Evolutionary conservation across 2,888 invertebrate genomes (phyloP).

Genomic region (Podotricha telesiphe): DNA sequence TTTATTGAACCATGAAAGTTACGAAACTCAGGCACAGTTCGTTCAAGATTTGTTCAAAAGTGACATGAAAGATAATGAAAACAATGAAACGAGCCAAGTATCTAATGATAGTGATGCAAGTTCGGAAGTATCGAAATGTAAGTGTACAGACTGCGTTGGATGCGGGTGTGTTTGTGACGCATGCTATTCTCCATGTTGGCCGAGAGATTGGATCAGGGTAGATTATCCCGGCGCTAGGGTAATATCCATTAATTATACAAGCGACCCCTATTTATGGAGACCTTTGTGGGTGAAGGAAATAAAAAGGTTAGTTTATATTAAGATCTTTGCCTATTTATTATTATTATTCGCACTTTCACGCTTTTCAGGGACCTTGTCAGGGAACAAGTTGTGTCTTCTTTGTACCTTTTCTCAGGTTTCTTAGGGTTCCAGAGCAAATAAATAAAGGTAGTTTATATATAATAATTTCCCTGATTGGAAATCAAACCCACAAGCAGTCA

Average conservation of each 20-base stretch:
- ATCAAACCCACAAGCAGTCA: no score
- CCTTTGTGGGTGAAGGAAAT: constrained; percentile 88
- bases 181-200: constrained; percentile 90
- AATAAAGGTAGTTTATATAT: no score
- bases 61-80: constrained; percentile 48
- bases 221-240: constrained; percentile 91
- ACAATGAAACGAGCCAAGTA: constrained; percentile 29
- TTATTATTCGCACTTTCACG: no score
- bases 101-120: constrained; percentile 36
- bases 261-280: constrained; percentile 90
- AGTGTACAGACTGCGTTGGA: constrained; percentile 61
- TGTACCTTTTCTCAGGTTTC: no score
- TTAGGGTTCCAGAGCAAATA: no score
- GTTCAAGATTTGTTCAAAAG: constrained; percentile 68
- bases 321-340: no score
- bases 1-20: constrained; percentile 59
- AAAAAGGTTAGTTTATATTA: constrained; percentile 74
- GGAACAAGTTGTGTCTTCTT: no score
- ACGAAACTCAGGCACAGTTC: constrained; percentile 70
- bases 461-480: no score
- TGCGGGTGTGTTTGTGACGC: constrained; percentile 74
- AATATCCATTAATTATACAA: constrained; percentile 92
- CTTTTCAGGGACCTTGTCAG: no score
- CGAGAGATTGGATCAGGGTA: constrained; percentile 91
- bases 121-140: constrained; percentile 47